Evolutionary conservation across 92 coral and sea anemone genomes (phyloP), one percentile per base, ranked within the genome.

Genomic region (Anthopleura xanthogrammica): DNA sequence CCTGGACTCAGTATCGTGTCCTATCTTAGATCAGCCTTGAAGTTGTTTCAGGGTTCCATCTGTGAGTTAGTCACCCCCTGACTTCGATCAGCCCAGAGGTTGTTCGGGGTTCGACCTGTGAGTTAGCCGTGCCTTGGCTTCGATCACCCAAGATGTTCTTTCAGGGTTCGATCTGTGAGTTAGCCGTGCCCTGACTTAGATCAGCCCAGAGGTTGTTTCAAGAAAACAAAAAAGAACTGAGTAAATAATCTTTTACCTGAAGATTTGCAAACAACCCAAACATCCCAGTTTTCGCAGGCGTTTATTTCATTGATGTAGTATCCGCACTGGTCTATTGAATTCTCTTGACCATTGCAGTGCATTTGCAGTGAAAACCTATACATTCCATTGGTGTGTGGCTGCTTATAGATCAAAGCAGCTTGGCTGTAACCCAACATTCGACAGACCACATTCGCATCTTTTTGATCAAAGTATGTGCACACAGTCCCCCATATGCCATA

Each of bases 381-480:
- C 58, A 78, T 78, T 16, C 41, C 41, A 22, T 39, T 39, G 41
- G 36, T 29, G 40, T 16, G 12, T 52, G 56, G 40, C 42, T 78
- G 56, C 5, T 14, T 55, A 78, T 62, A 78, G 7, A 56, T 2
- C 56, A 20, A 23, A 13, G 24, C 41, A 55, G 81, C 81, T 41
- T 78, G 42, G 6, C 17, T 41, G 68, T 52, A 78, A 12, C 68
- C 68, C 70, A 78, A 56, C 23, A 54, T 36, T 17, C 81, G 81
- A n/a, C 81, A 78, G 3, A 78, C 40, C 2, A 56, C 71, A 52
- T 46, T 70, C 0, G 81, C 81, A 78, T 78, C 81, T 16, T 23
- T 55, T 10, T 54, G 12, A 16, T 52, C 36, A 10, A 78, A 78
- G 65, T 41, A 54, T 7, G 81, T 66, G 19, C 81, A 78, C 66